Conservation (phyloP, 2,113 vertebrate species). For the Pseudorhombus dupliciocellatus region DNA sequence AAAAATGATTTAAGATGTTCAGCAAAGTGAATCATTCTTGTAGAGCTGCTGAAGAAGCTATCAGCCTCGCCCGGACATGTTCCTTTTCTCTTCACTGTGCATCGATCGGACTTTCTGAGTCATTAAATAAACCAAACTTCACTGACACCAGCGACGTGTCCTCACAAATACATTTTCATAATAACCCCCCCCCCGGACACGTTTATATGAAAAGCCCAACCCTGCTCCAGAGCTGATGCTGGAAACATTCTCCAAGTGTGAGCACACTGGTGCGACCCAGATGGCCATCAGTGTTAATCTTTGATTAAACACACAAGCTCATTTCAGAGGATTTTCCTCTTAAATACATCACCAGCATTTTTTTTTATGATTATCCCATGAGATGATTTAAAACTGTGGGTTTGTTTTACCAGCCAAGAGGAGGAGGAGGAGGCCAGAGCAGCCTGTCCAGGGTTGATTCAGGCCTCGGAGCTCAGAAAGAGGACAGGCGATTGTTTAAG, state of each 20-base stretch:
- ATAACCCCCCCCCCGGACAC: background rate
- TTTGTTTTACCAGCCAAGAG: slow-evolving; percentile 45
- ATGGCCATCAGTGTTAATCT: slow-evolving; percentile 47
- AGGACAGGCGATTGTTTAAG: slow-evolving; percentile 25
- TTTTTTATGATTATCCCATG: slow-evolving; percentile 25
- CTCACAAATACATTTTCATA: background rate
- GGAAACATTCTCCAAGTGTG: background rate
- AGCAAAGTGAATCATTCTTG: no score
- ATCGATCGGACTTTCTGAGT: background rate
- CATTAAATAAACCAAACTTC: background rate
- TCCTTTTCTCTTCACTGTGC: background rate
- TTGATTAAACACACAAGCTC: slow-evolving; percentile 50
- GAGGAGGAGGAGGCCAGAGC: slow-evolving; percentile 24
- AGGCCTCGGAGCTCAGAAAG: slow-evolving; percentile 29
- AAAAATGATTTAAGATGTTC: no score
- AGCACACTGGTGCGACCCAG: slow-evolving; percentile 11
- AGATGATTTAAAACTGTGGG: slow-evolving; percentile 37
- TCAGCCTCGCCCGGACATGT: background rate
- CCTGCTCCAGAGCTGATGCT: no score
- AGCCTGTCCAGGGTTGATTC: slow-evolving; percentile 26
- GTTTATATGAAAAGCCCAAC: background rate
- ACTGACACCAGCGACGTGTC: background rate
- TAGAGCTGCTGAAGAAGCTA: background rate
- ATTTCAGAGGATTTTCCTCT: slow-evolving; percentile 52
- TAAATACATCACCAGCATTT: slow-evolving; percentile 34